Evolutionary conservation across 2,888 invertebrate genomes (phyloP).

Genomic region (Leistus spinibarbis): DNA sequence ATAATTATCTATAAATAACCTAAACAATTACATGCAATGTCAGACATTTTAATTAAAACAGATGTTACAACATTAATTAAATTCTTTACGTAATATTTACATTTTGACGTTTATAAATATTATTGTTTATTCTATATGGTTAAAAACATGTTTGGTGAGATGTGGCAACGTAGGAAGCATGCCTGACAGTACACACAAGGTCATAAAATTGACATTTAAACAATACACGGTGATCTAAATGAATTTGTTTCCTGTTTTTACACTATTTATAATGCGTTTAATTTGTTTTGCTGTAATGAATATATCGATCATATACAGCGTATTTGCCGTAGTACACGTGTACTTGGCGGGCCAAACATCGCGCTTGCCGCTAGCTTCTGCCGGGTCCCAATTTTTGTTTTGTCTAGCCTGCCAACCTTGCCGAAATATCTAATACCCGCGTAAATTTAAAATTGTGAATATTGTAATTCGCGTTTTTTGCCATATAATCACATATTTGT

Average conservation of each 20-base stretch:
- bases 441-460: constrained; percentile 16
- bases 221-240: constrained; percentile 9
- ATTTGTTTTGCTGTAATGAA: neutral
- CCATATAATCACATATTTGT: neutral
- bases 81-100: no score
- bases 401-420: constrained; percentile 22
- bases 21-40: no score
- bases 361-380: constrained; percentile 30
- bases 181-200: constrained; percentile 34
- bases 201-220: constrained; percentile 34
- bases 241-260: neutral
- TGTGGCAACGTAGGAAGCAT: constrained; percentile 18
- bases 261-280: neutral
- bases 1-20: no score
- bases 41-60: no score
- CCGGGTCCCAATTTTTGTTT: constrained; percentile 24
- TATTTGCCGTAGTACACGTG: neutral
- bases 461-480: neutral
- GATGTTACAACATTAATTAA: no score
- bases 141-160: neutral
- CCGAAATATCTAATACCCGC: constrained; percentile 30
- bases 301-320: neutral
- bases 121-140: neutral
- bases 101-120: no score
- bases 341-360: neutral